These are phyloP conservation scores for Channa maculata DNA, from an alignment of 2,113 vertebrate genomes.

Conservation along the genomic window DNA sequence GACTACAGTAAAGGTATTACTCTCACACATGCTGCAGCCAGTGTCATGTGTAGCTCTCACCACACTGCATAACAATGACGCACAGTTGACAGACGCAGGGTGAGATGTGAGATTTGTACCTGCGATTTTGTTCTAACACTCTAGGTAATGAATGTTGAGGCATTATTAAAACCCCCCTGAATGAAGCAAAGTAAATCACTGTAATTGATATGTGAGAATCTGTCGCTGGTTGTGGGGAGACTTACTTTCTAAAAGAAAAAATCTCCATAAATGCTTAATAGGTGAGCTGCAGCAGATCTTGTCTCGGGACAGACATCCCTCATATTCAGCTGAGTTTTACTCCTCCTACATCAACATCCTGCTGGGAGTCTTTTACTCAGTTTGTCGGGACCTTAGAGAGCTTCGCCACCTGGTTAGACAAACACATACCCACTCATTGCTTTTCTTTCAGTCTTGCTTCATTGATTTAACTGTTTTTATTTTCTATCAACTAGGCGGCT, in stretches of 20 bases:
- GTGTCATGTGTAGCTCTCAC: slow-evolving; percentile 15
- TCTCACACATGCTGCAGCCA: not conserved
- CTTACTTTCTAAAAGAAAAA: not conserved
- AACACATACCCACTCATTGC: not conserved
- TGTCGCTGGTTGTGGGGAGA: not conserved
- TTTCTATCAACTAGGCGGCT: slow-evolving; percentile 83
- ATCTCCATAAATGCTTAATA: slow-evolving; percentile 48
- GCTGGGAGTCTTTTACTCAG: slow-evolving; percentile 95
- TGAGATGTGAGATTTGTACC: slow-evolving; percentile 56
- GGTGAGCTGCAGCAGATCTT: slow-evolving; percentile 94
- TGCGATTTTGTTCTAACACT: slow-evolving; percentile 58
- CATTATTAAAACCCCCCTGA: slow-evolving; percentile 1
- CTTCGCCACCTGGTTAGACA: slow-evolving; percentile 92
- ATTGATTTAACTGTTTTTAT: slow-evolving; percentile 7
- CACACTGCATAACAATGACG: slow-evolving; percentile 7
- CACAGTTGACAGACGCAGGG: slow-evolving; percentile 7
- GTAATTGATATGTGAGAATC: slow-evolving; percentile 10
- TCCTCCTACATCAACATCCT: slow-evolving; percentile 95
- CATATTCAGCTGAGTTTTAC: slow-evolving; percentile 93
- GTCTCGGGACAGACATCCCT: slow-evolving; percentile 87
- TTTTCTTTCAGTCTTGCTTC: slow-evolving; percentile 6
- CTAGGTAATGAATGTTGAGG: slow-evolving; percentile 11
- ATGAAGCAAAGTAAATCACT: not conserved
- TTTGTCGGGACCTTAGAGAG: slow-evolving; percentile 95
- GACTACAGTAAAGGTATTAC: slow-evolving; percentile 96